phyloP scores from a whole-genome alignment of 2,797 vertebrate genomes.

The Carapus acus region DNA sequence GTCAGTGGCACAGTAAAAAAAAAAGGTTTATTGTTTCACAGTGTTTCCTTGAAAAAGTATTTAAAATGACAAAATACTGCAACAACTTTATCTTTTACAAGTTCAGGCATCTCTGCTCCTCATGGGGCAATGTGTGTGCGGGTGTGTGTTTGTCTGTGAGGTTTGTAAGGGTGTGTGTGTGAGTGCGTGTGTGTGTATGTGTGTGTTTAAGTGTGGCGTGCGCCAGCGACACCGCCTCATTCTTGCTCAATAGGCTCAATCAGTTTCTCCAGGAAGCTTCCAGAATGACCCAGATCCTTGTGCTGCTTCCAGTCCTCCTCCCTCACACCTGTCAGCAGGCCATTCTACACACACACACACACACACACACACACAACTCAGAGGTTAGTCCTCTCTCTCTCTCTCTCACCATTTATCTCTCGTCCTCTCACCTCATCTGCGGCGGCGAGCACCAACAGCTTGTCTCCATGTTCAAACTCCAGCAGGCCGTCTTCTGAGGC shows the following conservation, averaged over 20 bases:
- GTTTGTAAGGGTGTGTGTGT: constrained; percentile 30
- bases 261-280: constrained; percentile 54
- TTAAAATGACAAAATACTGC: constrained; percentile 37
- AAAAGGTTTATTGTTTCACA: constrained; percentile 44
- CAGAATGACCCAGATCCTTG: constrained; percentile 54
- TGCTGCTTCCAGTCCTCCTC: constrained; percentile 66
- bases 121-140: constrained; percentile 44
- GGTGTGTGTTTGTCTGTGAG: constrained; percentile 40
- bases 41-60: constrained; percentile 29
- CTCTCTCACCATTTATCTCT: too few species aligned
- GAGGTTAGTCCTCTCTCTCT: too few species aligned
- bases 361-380: too few species aligned
- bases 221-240: too few species aligned
- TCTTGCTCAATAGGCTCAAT: constrained; percentile 48
- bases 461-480: constrained; percentile 65
- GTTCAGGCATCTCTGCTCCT: constrained; percentile 29
- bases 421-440: constrained; percentile 53
- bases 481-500: constrained; percentile 53
- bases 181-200: constrained; percentile 1
- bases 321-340: constrained; percentile 56
- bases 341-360: too few species aligned
- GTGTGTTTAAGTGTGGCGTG: too few species aligned
- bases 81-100: constrained; percentile 14
- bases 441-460: constrained; percentile 59
- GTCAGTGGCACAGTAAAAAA: neutral